These are phyloP conservation scores for Vandiemenella viatica DNA, from an alignment of 2,888 invertebrate species.

Conservation along the genomic window DNA sequence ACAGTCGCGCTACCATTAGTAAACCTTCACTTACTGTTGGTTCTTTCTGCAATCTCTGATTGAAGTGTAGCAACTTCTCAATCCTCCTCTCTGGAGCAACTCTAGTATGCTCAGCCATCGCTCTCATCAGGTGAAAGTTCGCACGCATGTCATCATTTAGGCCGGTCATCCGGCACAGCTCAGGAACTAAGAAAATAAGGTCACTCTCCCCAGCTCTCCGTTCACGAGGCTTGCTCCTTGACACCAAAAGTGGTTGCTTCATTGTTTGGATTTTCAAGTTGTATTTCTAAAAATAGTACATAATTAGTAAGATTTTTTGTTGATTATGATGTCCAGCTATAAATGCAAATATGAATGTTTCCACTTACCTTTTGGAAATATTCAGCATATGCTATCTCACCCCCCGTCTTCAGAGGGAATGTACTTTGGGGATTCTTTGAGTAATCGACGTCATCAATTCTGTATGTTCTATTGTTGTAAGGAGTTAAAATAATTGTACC, in stretches of 20 bases:
- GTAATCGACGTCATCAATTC: constrained; percentile 61
- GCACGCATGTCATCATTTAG: constrained; percentile 49
- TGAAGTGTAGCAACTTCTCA: constrained; percentile 48
- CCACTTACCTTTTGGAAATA: constrained; percentile 45
- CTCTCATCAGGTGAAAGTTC: constrained; percentile 49
- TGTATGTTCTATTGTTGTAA: constrained; percentile 61
- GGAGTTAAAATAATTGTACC: constrained; percentile 54
- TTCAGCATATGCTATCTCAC: constrained; percentile 38
- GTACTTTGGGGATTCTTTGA: constrained; percentile 37
- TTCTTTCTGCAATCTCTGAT: constrained; percentile 38
- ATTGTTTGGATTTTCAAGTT: constrained; percentile 42
- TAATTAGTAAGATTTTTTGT: too few species aligned
- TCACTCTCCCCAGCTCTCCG: constrained; percentile 53
- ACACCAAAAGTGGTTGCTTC: constrained; percentile 66
- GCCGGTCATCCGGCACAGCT: constrained; percentile 73
- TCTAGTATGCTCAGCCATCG: constrained; percentile 57
- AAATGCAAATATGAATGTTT: too few species aligned
- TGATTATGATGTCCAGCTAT: too few species aligned
- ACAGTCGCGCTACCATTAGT: too few species aligned
- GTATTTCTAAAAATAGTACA: constrained; percentile 49
- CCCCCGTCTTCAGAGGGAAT: constrained; percentile 42
- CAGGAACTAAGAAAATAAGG: constrained; percentile 61
- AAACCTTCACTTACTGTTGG: constrained; percentile 26
- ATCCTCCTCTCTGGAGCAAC: constrained; percentile 53
- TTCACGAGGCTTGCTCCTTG: constrained; percentile 51